These are phyloP conservation scores for Neodiprion pinetum DNA, from an alignment of 1,140 invertebrate genomes.

Conservation along the genomic window DNA sequence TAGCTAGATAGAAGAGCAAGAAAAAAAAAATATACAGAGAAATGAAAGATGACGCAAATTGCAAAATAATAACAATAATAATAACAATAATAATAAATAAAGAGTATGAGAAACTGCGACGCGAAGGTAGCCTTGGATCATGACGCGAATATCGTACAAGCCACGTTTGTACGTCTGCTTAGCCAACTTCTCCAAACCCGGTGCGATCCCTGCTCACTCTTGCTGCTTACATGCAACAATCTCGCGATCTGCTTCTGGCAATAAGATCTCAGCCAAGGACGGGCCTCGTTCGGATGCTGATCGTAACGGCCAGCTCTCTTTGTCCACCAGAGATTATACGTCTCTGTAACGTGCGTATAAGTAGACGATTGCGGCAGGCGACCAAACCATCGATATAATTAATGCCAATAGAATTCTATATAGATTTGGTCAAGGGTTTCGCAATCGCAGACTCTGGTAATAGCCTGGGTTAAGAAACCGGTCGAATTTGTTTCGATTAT, in stretches of 20 bases:
- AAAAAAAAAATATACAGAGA: too few relatives aligned
- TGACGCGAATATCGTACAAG: neutral
- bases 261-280: slow-evolving; percentile 4
- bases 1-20: too few relatives aligned
- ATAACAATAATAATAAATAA: neutral
- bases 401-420: too few relatives aligned
- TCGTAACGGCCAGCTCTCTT: too few relatives aligned
- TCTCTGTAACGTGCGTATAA: too few relatives aligned
- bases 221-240: neutral
- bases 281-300: neutral
- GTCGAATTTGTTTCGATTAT: too few relatives aligned
- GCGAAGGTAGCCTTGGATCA: neutral
- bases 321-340: too few relatives aligned
- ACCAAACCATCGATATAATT: too few relatives aligned
- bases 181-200: neutral
- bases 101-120: neutral
- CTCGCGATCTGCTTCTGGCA: neutral
- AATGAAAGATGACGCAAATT: neutral
- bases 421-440: too few relatives aligned
- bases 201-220: neutral
- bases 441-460: too few relatives aligned
- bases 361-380: too few relatives aligned
- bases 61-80: neutral
- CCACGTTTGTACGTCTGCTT: neutral
- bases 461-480: too few relatives aligned